Base-by-base conservation (phyloP, 2,113 vertebrate genomes). In the Electrona antarctica region DNA sequence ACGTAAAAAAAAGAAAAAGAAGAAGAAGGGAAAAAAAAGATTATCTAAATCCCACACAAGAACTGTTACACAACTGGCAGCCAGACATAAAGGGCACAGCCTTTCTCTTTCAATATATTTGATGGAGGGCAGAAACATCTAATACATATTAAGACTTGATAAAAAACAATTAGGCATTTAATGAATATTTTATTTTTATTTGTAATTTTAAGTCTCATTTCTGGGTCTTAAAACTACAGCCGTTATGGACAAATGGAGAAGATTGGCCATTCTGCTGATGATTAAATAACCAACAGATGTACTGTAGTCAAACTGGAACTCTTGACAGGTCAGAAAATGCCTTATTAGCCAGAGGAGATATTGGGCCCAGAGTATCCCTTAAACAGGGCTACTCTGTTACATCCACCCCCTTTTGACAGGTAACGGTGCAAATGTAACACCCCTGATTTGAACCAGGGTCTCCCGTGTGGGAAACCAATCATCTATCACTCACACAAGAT, bases 61-160 rank as follows among this genome's bases (percentile, higher is more conserved):
- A 66, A 7, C 45, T 13, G 47, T 79, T 69, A 62, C 73, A 51
- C 68, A 80, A 86, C 74, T 85, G n/a, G 73, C 77, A 80, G 54
- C n/a, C 71, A 84, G 49, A 70, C 64, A 45, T 55, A 57, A 51
- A 55, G 13, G 49, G 69, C 21, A 57, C 56, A 2, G 49, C 8
- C 67, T 71, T 62, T 60, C 59, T 28, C n/a, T 47, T 29, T 60
- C 4, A 57, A 6, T 50, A 15, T 64, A 46, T 74, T 71, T 71
- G 48, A 70, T 51, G 47, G 61, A 54, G 21, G 57, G 57, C 49
- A 56, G 29, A 50, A 63, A 47, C 47, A 50, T 60, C 64, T 50
- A 21, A 21, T 21, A 63, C 55, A 67, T 73, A 71, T 69, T 66
- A 79, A 82, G 48, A 14, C 4, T 46, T 76, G 48, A n/a, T 59